Percentiles rank a stretch among this genome's conserved stretches.
Evolutionary conservation across 1,140 invertebrate species (phyloP).

Genomic region (Drosophila virilis): DNA sequence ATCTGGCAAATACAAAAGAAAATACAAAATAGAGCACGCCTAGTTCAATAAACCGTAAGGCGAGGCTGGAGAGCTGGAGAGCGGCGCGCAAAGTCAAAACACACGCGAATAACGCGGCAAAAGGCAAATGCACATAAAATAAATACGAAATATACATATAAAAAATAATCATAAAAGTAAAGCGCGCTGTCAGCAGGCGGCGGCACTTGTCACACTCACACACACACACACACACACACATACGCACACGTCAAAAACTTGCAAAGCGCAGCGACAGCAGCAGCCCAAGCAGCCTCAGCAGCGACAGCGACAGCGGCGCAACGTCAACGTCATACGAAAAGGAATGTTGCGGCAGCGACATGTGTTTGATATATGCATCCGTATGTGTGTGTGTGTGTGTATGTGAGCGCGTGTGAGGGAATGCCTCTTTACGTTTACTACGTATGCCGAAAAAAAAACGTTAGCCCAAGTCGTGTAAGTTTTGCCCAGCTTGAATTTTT

Average conservation of each 20-base stretch:
- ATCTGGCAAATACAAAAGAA: conserved; percentile 7
- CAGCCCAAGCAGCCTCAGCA: conserved; percentile 4
- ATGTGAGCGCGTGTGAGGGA: conserved; percentile 54
- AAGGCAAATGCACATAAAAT: conserved; percentile 75
- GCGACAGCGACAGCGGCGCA: conserved; percentile 18
- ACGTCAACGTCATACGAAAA: conserved; percentile 52
- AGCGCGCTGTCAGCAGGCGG: conserved; percentile 52
- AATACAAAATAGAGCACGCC: conserved; percentile 34
- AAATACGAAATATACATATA: conserved; percentile 61
- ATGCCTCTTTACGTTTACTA: conserved; percentile 67
- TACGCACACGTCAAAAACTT: conserved; percentile 36
- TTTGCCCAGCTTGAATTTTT: conserved; percentile 51
- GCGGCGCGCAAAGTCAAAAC: conserved; percentile 47
- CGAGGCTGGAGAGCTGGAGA: conserved; percentile 1
- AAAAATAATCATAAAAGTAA: conserved; percentile 71
- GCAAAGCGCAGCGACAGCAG: conserved; percentile 30
- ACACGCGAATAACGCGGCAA: conserved; percentile 69
- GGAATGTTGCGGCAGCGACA: conserved; percentile 65
- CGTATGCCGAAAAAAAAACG: conserved; percentile 59
- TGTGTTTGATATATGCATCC: conserved; percentile 61
- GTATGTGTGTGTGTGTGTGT: conserved; percentile 17
- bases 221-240: conserved; percentile 37
- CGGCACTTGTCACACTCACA: conserved; percentile 34
- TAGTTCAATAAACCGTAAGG: conserved; percentile 61
- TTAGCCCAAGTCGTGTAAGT: conserved; percentile 46